Evolutionary conservation across 2,888 invertebrate species (phyloP).

Genomic region (Nephrotoma guestfalica): DNA sequence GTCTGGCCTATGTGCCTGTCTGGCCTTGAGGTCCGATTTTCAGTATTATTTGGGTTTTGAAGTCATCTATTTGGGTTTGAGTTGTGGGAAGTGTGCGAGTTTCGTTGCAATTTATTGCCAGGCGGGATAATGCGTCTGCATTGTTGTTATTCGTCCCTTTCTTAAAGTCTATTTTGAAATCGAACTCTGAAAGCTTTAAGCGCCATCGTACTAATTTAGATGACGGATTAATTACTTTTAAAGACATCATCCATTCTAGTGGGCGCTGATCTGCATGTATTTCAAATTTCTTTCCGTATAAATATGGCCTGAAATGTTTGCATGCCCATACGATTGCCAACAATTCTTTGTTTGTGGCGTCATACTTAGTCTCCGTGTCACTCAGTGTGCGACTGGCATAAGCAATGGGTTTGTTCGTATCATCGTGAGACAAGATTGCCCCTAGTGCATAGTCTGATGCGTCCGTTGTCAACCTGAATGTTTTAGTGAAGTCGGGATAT

Average conservation of each 20-base stretch:
- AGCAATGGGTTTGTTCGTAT: too few species aligned
- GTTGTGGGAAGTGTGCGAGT: too few species aligned
- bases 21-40: too few species aligned
- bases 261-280: not conserved
- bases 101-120: too few species aligned
- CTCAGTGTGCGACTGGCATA: too few species aligned
- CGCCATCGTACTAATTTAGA: not conserved
- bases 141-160: not conserved
- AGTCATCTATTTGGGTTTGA: too few species aligned
- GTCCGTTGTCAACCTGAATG: not conserved
- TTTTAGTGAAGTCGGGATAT: not conserved
- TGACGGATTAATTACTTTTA: not conserved
- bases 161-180: not conserved
- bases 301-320: not conserved
- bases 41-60: too few species aligned
- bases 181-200: not conserved
- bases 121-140: not conserved
- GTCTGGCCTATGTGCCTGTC: too few species aligned
- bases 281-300: not conserved
- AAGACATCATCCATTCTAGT: not conserved
- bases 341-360: too few species aligned
- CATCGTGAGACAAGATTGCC: too few species aligned
- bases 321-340: not conserved
- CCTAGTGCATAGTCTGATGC: too few species aligned
- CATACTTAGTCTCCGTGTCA: too few species aligned